Evolutionary conservation across 1,140 invertebrate genomes (phyloP).

Genomic region (Drosophila littoralis): DNA sequence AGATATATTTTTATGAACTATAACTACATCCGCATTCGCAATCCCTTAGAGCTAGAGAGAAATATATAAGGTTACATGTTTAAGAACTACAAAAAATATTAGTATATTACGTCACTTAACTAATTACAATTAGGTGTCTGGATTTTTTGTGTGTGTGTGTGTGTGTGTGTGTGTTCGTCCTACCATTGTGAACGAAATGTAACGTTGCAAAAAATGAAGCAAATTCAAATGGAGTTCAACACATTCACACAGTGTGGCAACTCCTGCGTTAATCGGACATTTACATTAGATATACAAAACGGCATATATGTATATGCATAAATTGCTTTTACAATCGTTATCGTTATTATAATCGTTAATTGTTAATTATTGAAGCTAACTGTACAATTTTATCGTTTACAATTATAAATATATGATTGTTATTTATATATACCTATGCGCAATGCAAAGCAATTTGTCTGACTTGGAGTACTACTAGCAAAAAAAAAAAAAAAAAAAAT

Average conservation of each 20-base stretch:
- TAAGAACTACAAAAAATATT: constrained; percentile 42
- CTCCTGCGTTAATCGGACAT: constrained; percentile 15
- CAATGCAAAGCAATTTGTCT: neutral
- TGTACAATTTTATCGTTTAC: constrained; percentile 42
- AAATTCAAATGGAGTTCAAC: neutral
- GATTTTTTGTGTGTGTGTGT: constrained; percentile 12
- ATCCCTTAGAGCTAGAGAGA: constrained; percentile 30
- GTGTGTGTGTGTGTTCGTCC: neutral
- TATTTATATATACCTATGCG: neutral
- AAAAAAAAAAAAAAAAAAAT: neutral
- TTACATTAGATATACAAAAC: constrained; percentile 19
- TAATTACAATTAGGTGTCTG: constrained; percentile 25
- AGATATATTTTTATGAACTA: constrained; percentile 20
- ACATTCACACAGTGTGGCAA: constrained; percentile 9
- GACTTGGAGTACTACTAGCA: neutral
- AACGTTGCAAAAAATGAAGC: neutral
- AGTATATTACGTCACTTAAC: constrained; percentile 37
- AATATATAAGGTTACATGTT: constrained; percentile 40
- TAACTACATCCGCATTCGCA: constrained; percentile 39
- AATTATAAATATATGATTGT: constrained; percentile 17
- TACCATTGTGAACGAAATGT: neutral
- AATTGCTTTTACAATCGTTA: constrained; percentile 43
- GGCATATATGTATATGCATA: constrained; percentile 17
- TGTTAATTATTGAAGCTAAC: constrained; percentile 37
- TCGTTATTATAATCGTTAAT: constrained; percentile 14